Evolutionary conservation across 64 coral and sea anemone genomes (phyloP).

Genomic region (Pocillopora verrucosa): DNA sequence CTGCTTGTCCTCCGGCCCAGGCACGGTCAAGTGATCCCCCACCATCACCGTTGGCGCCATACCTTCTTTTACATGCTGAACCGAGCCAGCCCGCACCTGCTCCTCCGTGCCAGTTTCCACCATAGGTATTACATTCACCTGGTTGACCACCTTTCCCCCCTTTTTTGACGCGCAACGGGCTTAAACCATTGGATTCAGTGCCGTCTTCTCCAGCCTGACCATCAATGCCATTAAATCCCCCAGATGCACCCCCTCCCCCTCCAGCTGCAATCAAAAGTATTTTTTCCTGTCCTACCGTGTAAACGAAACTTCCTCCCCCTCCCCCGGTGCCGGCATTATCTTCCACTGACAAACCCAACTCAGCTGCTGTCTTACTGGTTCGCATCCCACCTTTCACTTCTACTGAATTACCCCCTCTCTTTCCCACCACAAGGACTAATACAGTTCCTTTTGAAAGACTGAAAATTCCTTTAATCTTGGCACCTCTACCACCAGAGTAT

Average conservation of each 20-base stretch:
- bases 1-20: constrained; percentile 30
- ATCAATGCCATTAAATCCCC: constrained; percentile 5
- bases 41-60: neutral
- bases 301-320: constrained; percentile 31
- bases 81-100: constrained; percentile 29
- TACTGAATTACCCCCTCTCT: constrained; percentile 25
- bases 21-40: constrained; percentile 1
- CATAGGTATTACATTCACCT: neutral
- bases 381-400: constrained; percentile 20
- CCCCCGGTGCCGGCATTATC: constrained; percentile 36
- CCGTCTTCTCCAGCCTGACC: constrained; percentile 14
- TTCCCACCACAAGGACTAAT: constrained; percentile 33
- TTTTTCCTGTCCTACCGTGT: neutral
- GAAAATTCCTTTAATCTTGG: constrained; percentile 34
- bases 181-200: neutral
- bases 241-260: constrained; percentile 31
- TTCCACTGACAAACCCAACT: constrained; percentile 35
- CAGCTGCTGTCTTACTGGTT: constrained; percentile 29
- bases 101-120: constrained; percentile 22
- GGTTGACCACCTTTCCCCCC: constrained; percentile 7
- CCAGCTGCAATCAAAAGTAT: constrained; percentile 1
- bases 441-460: neutral
- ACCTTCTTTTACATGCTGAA: neutral
- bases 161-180: neutral
- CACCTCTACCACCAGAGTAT: constrained; percentile 45